Conservation (phyloP, 2,797 vertebrate species). For the Tympanoctomys barrerae region DNA sequence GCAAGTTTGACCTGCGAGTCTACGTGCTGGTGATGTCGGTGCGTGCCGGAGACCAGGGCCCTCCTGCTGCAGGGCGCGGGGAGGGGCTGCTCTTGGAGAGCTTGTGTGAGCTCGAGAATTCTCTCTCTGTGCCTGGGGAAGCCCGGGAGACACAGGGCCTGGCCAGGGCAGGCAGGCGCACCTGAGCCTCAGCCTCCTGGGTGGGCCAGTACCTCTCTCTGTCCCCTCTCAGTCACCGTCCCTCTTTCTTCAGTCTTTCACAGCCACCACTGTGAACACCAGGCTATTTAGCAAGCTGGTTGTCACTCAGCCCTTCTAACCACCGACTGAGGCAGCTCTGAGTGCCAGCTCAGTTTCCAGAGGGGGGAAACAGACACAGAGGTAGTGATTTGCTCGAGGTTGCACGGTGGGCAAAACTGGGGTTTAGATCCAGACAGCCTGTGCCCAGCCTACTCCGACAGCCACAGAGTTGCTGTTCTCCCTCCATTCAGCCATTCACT, state of each 20-base stretch:
- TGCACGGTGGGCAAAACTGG: conserved; percentile 8
- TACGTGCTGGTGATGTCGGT: conserved; percentile 94
- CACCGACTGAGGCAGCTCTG: not conserved
- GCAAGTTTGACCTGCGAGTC: conserved; percentile 95
- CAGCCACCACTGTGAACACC: not conserved
- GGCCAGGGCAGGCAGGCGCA: rapidly evolving
- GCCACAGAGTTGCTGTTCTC: not conserved
- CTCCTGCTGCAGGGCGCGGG: not conserved
- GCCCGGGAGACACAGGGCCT: not conserved
- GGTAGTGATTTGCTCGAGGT: not conserved
- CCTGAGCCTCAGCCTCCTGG: not conserved
- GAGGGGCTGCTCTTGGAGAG: not conserved
- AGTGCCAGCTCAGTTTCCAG: not conserved
- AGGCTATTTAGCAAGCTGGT: not conserved
- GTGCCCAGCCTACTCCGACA: not conserved
- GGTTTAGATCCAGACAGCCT: not conserved
- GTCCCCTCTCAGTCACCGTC: not conserved
- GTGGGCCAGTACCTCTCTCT: not conserved
- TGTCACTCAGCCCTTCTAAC: not conserved
- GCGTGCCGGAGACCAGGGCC: conserved; percentile 75
- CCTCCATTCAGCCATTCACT: not conserved
- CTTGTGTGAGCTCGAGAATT: not conserved
- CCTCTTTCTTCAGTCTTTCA: not conserved
- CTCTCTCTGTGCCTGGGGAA: not conserved
- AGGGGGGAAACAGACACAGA: not conserved